Percentiles rank a stretch among this genome's conserved stretches.
phyloP scores from a whole-genome alignment of 2,888 invertebrate genomes.

The Schizotus pectinicornis region DNA sequence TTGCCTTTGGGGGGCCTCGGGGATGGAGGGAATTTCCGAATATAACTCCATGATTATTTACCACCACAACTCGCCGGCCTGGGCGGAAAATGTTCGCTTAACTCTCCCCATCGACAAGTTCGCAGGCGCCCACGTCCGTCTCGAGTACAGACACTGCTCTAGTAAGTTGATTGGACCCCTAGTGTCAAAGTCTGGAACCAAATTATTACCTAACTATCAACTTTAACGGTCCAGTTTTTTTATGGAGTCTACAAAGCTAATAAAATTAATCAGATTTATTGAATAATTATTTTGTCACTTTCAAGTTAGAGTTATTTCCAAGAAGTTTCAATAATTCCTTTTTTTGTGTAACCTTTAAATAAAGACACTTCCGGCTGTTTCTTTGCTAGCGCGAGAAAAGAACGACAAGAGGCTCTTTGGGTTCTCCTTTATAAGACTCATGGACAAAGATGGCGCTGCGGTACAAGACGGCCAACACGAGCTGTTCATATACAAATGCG shows the following conservation, averaged over 20 bases:
- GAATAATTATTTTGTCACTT: too few species aligned
- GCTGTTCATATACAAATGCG: slow-evolving; percentile 92
- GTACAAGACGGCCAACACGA: slow-evolving; percentile 87
- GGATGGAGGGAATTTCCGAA: slow-evolving; percentile 72
- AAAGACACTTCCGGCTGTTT: not conserved
- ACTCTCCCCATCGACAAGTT: slow-evolving; percentile 92
- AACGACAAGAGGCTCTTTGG: slow-evolving; percentile 90
- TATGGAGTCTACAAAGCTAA: too few species aligned
- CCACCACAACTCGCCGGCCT: slow-evolving; percentile 92
- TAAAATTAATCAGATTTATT: too few species aligned
- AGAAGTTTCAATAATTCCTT: too few species aligned
- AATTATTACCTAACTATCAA: too few species aligned
- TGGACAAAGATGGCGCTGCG: slow-evolving; percentile 91
- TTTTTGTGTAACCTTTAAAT: not conserved
- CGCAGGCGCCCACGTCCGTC: slow-evolving; percentile 87
- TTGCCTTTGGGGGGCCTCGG: slow-evolving; percentile 88
- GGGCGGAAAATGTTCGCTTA: slow-evolving; percentile 88
- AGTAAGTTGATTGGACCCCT: slow-evolving; percentile 65
- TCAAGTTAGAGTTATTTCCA: too few species aligned
- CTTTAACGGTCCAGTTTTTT: too few species aligned
- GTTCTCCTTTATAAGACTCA: slow-evolving; percentile 87
- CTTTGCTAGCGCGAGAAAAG: slow-evolving; percentile 79
- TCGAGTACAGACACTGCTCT: slow-evolving; percentile 93
- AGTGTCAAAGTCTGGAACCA: not conserved
- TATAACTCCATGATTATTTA: slow-evolving; percentile 91